Percentiles rank a stretch among this genome's conserved stretches.
Conservation (phyloP, 1,140 invertebrate species). For the Penaeus indicus region DNA sequence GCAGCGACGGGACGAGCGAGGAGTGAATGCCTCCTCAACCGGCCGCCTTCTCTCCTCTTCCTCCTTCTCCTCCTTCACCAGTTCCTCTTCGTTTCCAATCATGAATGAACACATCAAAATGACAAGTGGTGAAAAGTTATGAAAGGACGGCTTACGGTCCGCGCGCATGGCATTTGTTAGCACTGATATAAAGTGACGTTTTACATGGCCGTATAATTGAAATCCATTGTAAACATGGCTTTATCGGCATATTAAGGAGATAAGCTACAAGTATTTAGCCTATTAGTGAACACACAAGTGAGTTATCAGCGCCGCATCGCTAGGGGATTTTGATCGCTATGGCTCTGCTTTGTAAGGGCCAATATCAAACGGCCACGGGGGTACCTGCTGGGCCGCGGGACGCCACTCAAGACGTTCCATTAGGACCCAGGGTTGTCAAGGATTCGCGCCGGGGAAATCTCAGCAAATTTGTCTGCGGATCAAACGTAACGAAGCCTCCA, state of each 20-base stretch:
- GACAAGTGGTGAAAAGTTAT: conserved; percentile 55
- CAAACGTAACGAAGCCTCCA: too few species aligned
- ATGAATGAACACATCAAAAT: conserved; percentile 59
- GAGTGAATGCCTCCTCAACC: conserved; percentile 3
- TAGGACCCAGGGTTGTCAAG: conserved; percentile 16
- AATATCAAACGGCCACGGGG: conserved; percentile 13
- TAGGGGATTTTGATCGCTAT: background rate
- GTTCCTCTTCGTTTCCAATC: conserved; percentile 52
- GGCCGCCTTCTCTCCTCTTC: background rate
- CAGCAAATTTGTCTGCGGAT: too few species aligned
- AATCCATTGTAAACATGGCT: conserved; percentile 63
- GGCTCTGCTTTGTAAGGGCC: background rate
- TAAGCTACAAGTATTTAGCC: conserved; percentile 63
- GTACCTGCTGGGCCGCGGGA: conserved; percentile 23
- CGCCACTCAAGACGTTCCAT: conserved; percentile 37
- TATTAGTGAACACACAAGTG: conserved; percentile 61
- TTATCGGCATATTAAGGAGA: conserved; percentile 63
- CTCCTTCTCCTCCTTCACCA: conserved; percentile 27
- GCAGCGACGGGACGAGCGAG: background rate
- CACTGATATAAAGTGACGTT: conserved; percentile 52
- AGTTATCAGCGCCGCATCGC: conserved; percentile 35
- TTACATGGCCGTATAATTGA: conserved; percentile 61
- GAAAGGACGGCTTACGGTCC: conserved; percentile 49
- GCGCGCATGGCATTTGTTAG: conserved; percentile 38
- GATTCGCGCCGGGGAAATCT: background rate